Base-by-base conservation (phyloP, 2,888 invertebrate species). In the Amblyjoppa proteus region DNA sequence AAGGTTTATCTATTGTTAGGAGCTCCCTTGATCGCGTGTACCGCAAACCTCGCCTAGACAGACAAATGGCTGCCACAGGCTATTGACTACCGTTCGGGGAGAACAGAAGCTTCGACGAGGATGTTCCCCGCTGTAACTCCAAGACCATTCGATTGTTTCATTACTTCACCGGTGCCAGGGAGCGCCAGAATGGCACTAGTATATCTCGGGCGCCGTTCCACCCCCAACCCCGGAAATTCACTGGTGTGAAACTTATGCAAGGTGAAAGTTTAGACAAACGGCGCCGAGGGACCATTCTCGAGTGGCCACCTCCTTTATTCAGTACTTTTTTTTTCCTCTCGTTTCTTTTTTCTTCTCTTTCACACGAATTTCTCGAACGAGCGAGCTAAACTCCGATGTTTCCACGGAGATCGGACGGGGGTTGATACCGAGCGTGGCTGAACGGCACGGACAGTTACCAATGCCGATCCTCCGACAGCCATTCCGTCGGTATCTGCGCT, bases 51-150 rank as follows among this genome's bases (percentile, higher is more conserved):
- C 89, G 89, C 88, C 88, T 89, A 89, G 89, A 89, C 89, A 90
- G 90, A 91, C 90, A 92, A 92, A 91, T 92, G 90, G 91, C 89
- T 88, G 89, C 89, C 90, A 90, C 88, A 88, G 89, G 89, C 90
- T 90, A 91, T 90, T 89, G 91, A 89, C 88, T 87, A 88, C 86
- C 89, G 86, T 80, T 88, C 88, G 89, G 89, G 89, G 88, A 89
- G 90, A 90, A 89, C 34, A 3, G 51, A 13, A 64, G 64, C 34
- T 51, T 64, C 34, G 34, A 41, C 58, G 13, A 58, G 51, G 9
- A 75, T 66, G 49, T 51, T 34, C 89, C 89, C 87, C 88, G 80
- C 88, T 91, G 89, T 92, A 91, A 90, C 90, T 92, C 90, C 13
- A 58, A 41, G 56, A 73, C n/a, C 66, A 66, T n/a, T 66, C 88